Evolutionary conservation across 2,113 vertebrate genomes (phyloP).

Genomic region (Brachyistius frenatus): DNA sequence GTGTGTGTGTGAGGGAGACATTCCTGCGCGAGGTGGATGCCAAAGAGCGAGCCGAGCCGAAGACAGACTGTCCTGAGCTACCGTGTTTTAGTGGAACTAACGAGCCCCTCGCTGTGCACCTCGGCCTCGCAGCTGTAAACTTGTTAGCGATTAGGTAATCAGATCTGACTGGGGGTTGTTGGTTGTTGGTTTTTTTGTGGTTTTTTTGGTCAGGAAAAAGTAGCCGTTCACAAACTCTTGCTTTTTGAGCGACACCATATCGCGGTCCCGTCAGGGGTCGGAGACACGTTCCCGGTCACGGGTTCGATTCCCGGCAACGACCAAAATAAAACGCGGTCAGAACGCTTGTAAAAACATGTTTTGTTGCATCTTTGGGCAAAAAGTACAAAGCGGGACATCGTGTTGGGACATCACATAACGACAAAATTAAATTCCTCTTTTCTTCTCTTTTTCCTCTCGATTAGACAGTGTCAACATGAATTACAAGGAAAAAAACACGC

Average conservation of each 20-base stretch:
- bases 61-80: constrained; percentile 74
- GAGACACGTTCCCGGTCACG: constrained; percentile 52
- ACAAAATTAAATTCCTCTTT: too few species aligned
- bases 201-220: not conserved
- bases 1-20: constrained; percentile 60
- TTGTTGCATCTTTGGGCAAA: too few species aligned
- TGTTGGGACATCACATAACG: too few species aligned
- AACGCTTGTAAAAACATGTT: too few species aligned
- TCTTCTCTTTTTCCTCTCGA: too few species aligned
- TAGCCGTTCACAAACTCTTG: constrained; percentile 4
- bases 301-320: constrained; percentile 8
- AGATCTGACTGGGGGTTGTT: constrained; percentile 44
- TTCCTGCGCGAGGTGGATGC: constrained; percentile 76
- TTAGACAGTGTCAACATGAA: too few species aligned
- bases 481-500: too few species aligned
- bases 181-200: too few species aligned
- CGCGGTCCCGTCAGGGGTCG: not conserved
- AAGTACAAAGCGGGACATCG: too few species aligned
- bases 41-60: constrained; percentile 63
- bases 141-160: constrained; percentile 59
- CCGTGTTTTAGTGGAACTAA: constrained; percentile 70
- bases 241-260: constrained; percentile 19
- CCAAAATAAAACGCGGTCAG: too few species aligned
- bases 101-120: constrained; percentile 51
- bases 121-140: constrained; percentile 61